A percentile compares a stretch with the other conserved stretches of the same genome.
phyloP scores from a whole-genome alignment of 2,797 vertebrate genomes.

The Dendrocincla fuliginosa region DNA sequence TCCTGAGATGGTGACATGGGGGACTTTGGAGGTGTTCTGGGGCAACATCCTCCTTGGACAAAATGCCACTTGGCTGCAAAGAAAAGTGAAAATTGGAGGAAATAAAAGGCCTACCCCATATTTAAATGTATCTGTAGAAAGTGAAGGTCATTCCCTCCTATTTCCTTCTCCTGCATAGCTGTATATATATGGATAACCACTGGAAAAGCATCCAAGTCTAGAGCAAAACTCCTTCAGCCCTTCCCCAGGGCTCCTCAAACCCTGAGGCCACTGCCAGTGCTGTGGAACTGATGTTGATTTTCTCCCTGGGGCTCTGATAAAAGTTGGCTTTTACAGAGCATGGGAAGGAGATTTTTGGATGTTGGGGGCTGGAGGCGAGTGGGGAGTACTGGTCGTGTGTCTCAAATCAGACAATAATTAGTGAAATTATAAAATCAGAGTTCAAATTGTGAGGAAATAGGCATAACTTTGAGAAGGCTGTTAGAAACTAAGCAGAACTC shows the following conservation, averaged over 20 bases:
- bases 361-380: not conserved
- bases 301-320: not conserved
- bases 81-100: not conserved
- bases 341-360: not conserved
- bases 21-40: not conserved
- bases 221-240: not conserved
- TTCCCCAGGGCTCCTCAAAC: not conserved
- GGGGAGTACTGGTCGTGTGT: not conserved
- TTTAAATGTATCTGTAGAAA: not conserved
- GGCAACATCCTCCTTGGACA: not conserved
- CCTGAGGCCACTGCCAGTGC: not conserved
- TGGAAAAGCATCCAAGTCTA: not conserved
- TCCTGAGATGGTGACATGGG: not conserved
- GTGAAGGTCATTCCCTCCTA: not conserved
- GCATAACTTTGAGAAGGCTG: not conserved
- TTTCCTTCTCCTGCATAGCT: not conserved
- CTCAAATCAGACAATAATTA: not conserved
- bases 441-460: not conserved
- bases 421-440: not conserved
- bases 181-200: not conserved
- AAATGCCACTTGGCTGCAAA: not conserved
- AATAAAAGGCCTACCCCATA: not conserved
- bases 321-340: not conserved
- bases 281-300: not conserved
- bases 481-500: not conserved